phyloP scores from a whole-genome alignment of 1,140 invertebrate genomes.

The Drosophila micromelanica region DNA sequence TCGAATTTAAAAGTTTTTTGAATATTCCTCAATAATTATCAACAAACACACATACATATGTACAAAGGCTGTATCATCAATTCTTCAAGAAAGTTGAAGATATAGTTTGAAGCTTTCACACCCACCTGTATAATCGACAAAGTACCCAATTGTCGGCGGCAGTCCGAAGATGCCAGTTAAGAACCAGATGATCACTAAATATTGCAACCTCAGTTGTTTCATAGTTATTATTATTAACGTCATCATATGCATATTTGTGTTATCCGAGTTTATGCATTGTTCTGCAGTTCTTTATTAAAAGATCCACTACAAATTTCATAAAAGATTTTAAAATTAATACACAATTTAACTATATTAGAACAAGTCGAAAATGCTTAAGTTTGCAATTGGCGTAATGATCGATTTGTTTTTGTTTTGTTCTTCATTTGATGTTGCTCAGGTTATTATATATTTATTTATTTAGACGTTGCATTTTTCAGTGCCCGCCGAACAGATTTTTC shows the following conservation, averaged over 20 bases:
- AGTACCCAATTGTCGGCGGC: constrained; percentile 22
- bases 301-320: not conserved
- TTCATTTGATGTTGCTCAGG: constrained; percentile 24
- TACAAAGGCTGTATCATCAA: not conserved
- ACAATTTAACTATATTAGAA: not conserved
- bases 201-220: constrained; percentile 25
- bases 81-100: not conserved
- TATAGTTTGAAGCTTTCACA: not conserved
- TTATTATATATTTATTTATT: constrained; percentile 73
- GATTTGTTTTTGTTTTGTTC: constrained; percentile 53
- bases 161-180: constrained; percentile 39
- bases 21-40: no score
- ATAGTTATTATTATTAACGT: constrained; percentile 18
- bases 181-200: constrained; percentile 37
- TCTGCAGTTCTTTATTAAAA: not conserved
- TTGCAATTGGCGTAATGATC: constrained; percentile 52
- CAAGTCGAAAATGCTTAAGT: not conserved
- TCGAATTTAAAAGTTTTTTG: constrained; percentile 27
- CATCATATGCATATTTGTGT: constrained; percentile 2
- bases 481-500: constrained; percentile 60
- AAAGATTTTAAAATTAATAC: no score
- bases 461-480: constrained; percentile 65
- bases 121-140: constrained; percentile 71
- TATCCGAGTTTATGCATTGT: not conserved
- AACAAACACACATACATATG: no score